phyloP scores from a whole-genome alignment of 2,888 invertebrate genomes.

The Oligia latruncula region DNA sequence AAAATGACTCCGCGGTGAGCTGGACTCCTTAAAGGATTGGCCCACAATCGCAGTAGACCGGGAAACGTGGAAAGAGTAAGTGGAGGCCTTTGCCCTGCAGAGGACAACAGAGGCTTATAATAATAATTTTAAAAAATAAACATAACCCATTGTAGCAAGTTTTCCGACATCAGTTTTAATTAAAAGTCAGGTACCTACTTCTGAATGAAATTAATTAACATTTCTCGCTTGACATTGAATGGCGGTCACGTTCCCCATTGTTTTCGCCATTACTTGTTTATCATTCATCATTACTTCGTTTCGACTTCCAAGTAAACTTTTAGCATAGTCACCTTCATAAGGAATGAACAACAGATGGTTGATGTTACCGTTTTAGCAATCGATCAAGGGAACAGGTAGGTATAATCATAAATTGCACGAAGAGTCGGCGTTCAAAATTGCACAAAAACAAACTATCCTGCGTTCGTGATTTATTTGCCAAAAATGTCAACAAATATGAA shows the following conservation, averaged over 20 bases:
- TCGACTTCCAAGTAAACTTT: slow-evolving; percentile 13
- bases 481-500: no score
- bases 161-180: slow-evolving; percentile 46
- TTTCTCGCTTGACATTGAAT: slow-evolving; percentile 51
- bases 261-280: slow-evolving; percentile 46
- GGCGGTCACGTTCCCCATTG: slow-evolving; percentile 64
- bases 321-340: not conserved
- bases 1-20: no score
- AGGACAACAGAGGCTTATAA: no score
- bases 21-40: no score
- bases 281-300: slow-evolving; percentile 13
- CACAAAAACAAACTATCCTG: not conserved
- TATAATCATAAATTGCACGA: not conserved
- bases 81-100: no score
- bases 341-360: not conserved
- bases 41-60: no score
- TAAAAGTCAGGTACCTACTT: slow-evolving; percentile 57
- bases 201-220: slow-evolving; percentile 54
- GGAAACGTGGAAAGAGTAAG: no score
- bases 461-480: no score
- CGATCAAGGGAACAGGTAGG: not conserved
- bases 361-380: not conserved
- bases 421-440: not conserved
- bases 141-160: slow-evolving; percentile 9
- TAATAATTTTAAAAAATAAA: not conserved